phyloP scores from a whole-genome alignment of 2,888 invertebrate genomes.

The Thymelicus sylvestris region DNA sequence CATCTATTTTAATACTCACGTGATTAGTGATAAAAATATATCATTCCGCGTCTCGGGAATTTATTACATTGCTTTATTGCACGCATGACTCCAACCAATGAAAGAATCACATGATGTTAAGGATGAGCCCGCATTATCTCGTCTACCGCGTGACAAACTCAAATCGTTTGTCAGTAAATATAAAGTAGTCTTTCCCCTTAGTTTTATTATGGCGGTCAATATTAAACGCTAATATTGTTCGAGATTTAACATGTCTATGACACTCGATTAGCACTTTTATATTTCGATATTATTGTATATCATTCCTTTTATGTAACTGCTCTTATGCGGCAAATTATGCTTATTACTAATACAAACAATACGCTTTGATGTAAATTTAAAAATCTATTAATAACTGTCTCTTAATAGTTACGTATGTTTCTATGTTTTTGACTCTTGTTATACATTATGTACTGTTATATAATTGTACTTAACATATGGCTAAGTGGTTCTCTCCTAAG shows the following conservation, averaged over 20 bases:
- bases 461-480: too few species aligned
- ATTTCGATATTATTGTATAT: neutral
- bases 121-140: constrained; percentile 40
- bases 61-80: constrained; percentile 40
- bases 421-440: too few species aligned
- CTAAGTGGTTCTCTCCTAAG: neutral
- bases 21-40: constrained; percentile 48
- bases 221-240: neutral
- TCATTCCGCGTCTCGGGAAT: constrained; percentile 35
- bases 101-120: constrained; percentile 55
- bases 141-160: neutral
- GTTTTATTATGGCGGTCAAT: neutral
- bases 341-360: neutral
- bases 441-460: too few species aligned
- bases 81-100: constrained; percentile 33
- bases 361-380: neutral
- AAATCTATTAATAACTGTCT: neutral
- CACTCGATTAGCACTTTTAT: neutral
- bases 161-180: neutral
- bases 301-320: neutral
- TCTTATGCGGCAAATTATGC: neutral
- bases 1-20: constrained; percentile 39
- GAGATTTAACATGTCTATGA: neutral
- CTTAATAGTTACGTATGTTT: too few species aligned
- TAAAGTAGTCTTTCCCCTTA: neutral